Base-by-base conservation (phyloP, 2,888 invertebrate species). In the Vanessa cardui region DNA sequence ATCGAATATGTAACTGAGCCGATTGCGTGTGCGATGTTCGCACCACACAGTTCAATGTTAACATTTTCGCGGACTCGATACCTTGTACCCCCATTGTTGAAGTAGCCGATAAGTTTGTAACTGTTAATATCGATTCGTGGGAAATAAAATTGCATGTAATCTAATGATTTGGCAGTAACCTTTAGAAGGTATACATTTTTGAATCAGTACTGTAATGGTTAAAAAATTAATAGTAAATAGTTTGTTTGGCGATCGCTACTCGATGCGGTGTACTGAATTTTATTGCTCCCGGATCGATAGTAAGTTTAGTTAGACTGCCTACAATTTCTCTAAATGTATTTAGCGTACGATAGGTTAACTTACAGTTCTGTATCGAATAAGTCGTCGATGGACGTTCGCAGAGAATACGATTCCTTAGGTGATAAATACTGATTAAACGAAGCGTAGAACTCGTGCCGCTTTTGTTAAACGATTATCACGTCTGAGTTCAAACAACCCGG, bases 281-380 rank as follows among this genome's bases (percentile, higher is more conserved):
- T 80, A 79, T 80, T 80, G 80, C 81, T 78, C 81, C 79, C 80
- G 76, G 78, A 83, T 87, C 86, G 79, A 80, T 83, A 79, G 80
- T 87, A 85, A 83, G 80, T 83, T 88, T 83, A 85, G 81, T 85
- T 87, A 87, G 83, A 84, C 80, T 83, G 81, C 83, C 83, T 83
- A 82, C 81, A 76, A 82, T 80, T 86, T 85, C 80, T 83, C 84
- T 83, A 84, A 84, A 82, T 76, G 88, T 89, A 83, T 84, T 87
- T 88, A 86, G 80, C 76, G 82, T 85, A 83, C 82, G 83, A 87
- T 75, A 90, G 86, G 84, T 85, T 88, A 86, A 86, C 64, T 70
- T 81, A 63, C 70, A 71, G 49, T 62, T 71, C 66, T 70, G 52
- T 71, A 71, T 66, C 63, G 63, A 68, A 68, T 71, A 67, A 69